Percentiles rank a stretch among this genome's conserved stretches.
Conservation (phyloP, 2,888 invertebrate species). For the Thalpophila matura region DNA sequence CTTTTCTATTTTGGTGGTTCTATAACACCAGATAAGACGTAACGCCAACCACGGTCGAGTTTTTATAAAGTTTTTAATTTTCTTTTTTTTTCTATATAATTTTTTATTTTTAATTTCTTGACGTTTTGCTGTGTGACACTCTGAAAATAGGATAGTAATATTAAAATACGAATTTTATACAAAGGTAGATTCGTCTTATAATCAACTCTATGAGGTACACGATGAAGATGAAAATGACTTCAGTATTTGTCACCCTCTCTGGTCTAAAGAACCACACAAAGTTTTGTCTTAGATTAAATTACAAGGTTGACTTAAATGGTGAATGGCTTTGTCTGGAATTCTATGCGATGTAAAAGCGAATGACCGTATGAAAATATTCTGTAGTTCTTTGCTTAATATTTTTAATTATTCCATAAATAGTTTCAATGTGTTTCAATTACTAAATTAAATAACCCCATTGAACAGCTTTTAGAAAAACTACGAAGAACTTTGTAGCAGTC, state of each 20-base stretch:
- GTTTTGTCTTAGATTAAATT: conserved; percentile 34
- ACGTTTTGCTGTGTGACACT: too few species aligned
- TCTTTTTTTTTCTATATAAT: too few species aligned
- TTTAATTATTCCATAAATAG: conserved; percentile 7
- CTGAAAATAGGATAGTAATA: too few species aligned
- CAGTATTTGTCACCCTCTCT: conserved; percentile 16
- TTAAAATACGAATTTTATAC: too few species aligned
- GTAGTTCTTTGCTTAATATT: conserved; percentile 1
- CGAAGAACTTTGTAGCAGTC: conserved; percentile 24
- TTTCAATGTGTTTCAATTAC: conserved; percentile 10
- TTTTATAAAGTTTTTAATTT: too few species aligned
- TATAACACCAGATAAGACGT: too few species aligned
- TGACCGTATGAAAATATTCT: conserved; percentile 4
- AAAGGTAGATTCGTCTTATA: conserved; percentile 13
- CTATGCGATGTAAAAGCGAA: conserved; percentile 10
- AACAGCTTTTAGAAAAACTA: conserved; percentile 16
- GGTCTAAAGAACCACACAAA: conserved; percentile 11
- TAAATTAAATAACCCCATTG: conserved; percentile 24
- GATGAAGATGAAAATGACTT: conserved; percentile 30
- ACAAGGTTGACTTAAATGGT: conserved; percentile 22
- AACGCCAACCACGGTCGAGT: too few species aligned
- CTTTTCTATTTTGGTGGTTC: too few species aligned
- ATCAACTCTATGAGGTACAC: conserved; percentile 26
- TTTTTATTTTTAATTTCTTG: too few species aligned
- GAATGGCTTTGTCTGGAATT: conserved; percentile 22